phyloP scores from a whole-genome alignment of 2,113 vertebrate species.

The Sceloporus tristichus region DNA sequence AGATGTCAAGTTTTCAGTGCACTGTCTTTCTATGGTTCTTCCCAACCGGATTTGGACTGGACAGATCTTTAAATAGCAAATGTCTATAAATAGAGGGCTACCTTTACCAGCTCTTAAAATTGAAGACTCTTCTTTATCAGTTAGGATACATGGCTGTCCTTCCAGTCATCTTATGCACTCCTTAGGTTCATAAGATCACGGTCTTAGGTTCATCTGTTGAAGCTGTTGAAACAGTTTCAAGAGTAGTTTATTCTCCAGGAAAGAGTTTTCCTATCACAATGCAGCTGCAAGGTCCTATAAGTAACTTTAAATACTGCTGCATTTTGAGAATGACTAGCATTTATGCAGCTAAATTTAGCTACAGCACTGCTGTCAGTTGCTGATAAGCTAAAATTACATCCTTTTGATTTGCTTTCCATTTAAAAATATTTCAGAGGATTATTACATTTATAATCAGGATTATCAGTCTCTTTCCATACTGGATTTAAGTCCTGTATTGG shows the following conservation, averaged over 20 bases:
- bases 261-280: constrained; percentile 23
- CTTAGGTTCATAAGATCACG: not conserved
- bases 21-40: not conserved
- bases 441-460: constrained; percentile 67
- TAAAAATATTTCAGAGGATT: constrained; percentile 66
- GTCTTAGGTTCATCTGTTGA: not conserved
- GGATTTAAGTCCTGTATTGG: constrained; percentile 51
- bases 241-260: constrained; percentile 36
- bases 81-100: too few relatives aligned
- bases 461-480: constrained; percentile 51
- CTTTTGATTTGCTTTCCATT: constrained; percentile 65
- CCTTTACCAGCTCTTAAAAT: not conserved
- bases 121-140: not conserved
- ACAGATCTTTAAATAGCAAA: not conserved
- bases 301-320: constrained; percentile 50
- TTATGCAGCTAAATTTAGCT: constrained; percentile 66
- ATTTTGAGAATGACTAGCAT: constrained; percentile 44
- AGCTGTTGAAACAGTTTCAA: constrained; percentile 28
- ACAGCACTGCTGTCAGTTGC: constrained; percentile 43
- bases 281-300: constrained; percentile 55
- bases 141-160: not conserved
- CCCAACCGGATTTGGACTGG: not conserved
- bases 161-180: not conserved
- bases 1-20: too few relatives aligned
- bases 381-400: constrained; percentile 70